Conservation (phyloP, 2,797 vertebrate genomes). For the Chaenodraco wilsoni region DNA sequence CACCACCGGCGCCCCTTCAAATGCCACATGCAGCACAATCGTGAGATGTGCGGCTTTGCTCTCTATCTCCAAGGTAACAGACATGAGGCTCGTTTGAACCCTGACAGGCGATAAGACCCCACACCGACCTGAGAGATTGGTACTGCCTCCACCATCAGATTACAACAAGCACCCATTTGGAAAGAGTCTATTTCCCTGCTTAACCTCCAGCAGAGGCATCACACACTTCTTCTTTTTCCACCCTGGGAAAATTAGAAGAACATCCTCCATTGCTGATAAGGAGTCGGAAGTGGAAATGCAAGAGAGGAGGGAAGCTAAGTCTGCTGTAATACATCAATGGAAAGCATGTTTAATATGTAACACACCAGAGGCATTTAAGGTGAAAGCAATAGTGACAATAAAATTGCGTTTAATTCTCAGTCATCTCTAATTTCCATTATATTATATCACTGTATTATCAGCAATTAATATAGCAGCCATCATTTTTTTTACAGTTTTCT, state of each 20-base stretch:
- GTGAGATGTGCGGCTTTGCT: slow-evolving; percentile 50
- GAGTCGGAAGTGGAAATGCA: slow-evolving; percentile 38
- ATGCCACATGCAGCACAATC: slow-evolving; percentile 45
- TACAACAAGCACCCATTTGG: slow-evolving; percentile 64
- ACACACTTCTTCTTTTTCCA: slow-evolving; percentile 33
- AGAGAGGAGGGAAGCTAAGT: slow-evolving; percentile 44
- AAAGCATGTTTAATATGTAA: slow-evolving; percentile 64
- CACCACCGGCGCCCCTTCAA: slow-evolving; percentile 32
- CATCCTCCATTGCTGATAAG: slow-evolving; percentile 59
- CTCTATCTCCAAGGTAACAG: slow-evolving; percentile 71
- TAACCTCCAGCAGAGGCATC: slow-evolving; percentile 52
- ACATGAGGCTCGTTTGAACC: slow-evolving; percentile 60
- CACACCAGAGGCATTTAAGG: slow-evolving; percentile 52
- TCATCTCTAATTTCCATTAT: slow-evolving; percentile 63
- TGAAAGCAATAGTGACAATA: slow-evolving; percentile 70
- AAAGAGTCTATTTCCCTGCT: slow-evolving; percentile 51
- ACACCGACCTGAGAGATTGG: slow-evolving; percentile 60
- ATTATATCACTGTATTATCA: slow-evolving; percentile 59
- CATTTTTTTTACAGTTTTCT: slow-evolving; percentile 39
- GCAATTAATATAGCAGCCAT: slow-evolving; percentile 57
- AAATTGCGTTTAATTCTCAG: slow-evolving; percentile 63
- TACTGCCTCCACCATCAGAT: slow-evolving; percentile 68
- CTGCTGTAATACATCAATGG: slow-evolving; percentile 53
- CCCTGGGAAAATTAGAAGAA: not conserved
- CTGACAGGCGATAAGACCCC: slow-evolving; percentile 62